phyloP scores from a whole-genome alignment of 2,888 invertebrate genomes.

The Schrankia costaestrigalis region DNA sequence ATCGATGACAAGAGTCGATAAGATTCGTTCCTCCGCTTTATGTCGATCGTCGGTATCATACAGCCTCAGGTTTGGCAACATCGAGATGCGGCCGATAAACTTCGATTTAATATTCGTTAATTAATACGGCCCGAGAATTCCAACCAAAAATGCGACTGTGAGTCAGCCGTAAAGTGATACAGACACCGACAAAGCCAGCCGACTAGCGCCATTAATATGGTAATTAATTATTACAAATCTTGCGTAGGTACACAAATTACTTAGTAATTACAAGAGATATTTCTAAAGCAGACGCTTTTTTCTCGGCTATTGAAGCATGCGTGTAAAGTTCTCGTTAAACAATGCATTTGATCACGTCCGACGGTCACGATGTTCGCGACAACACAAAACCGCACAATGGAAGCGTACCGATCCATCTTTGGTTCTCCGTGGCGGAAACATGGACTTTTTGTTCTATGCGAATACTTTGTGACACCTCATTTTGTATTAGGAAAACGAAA shows the following conservation, averaged over 20 bases:
- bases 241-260: slow-evolving; percentile 65
- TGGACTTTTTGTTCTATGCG: slow-evolving; percentile 50
- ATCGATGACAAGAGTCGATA: slow-evolving; percentile 73
- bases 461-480: slow-evolving; percentile 64
- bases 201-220: slow-evolving; percentile 75
- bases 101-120: slow-evolving; percentile 79
- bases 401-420: slow-evolving; percentile 54
- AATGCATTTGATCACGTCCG: slow-evolving; percentile 60
- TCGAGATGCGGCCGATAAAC: slow-evolving; percentile 76
- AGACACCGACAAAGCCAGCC: slow-evolving; percentile 71
- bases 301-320: slow-evolving; percentile 25
- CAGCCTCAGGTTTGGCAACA: slow-evolving; percentile 76
- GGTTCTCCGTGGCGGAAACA: slow-evolving; percentile 55
- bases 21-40: slow-evolving; percentile 56
- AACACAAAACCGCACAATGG: slow-evolving; percentile 58
- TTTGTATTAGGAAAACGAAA: too few relatives aligned
- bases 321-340: slow-evolving; percentile 30
- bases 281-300: slow-evolving; percentile 38
- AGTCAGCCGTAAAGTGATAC: slow-evolving; percentile 70
- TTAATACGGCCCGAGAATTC: slow-evolving; percentile 77
- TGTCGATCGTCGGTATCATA: slow-evolving; percentile 52
- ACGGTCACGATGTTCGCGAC: slow-evolving; percentile 36
- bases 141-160: slow-evolving; percentile 70
- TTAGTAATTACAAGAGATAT: slow-evolving; percentile 55
- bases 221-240: slow-evolving; percentile 78